Conservation (phyloP, 2,113 vertebrate genomes). For the Paratilapia polleni region DNA sequence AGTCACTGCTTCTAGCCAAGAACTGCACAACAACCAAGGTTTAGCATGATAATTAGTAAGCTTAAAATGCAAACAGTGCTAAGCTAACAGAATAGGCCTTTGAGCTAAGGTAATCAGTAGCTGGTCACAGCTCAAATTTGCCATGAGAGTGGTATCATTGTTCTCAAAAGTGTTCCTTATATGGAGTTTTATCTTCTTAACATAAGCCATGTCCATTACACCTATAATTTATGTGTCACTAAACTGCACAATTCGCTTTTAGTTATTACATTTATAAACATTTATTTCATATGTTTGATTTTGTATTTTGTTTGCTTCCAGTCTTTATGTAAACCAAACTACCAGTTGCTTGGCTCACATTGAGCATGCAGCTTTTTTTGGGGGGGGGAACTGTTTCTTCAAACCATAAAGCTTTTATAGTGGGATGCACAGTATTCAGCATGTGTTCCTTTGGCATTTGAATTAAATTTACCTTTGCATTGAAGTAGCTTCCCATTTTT, state of each 20-base stretch:
- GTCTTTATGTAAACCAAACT: too few species aligned
- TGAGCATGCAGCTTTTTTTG: too few species aligned
- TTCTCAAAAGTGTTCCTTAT: background rate
- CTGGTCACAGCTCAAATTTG: too few species aligned
- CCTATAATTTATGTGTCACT: background rate
- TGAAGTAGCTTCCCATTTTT: background rate
- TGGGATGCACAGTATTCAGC: background rate
- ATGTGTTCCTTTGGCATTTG: background rate
- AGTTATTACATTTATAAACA: too few species aligned
- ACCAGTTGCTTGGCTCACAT: too few species aligned
- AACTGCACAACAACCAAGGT: background rate
- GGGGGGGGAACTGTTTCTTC: background rate
- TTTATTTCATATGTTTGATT: too few species aligned
- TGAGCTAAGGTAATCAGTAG: background rate
- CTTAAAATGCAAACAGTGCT: background rate
- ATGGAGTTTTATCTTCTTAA: too few species aligned
- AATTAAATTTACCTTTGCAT: background rate
- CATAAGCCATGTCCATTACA: background rate
- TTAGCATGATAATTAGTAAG: background rate
- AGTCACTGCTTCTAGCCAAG: background rate
- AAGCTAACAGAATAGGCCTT: background rate
- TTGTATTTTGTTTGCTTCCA: too few species aligned
- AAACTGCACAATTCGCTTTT: background rate
- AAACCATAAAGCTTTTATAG: background rate
- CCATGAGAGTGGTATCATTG: background rate